phyloP scores from a whole-genome alignment of 2,113 vertebrate species.

The Cygnus buccinator region DNA sequence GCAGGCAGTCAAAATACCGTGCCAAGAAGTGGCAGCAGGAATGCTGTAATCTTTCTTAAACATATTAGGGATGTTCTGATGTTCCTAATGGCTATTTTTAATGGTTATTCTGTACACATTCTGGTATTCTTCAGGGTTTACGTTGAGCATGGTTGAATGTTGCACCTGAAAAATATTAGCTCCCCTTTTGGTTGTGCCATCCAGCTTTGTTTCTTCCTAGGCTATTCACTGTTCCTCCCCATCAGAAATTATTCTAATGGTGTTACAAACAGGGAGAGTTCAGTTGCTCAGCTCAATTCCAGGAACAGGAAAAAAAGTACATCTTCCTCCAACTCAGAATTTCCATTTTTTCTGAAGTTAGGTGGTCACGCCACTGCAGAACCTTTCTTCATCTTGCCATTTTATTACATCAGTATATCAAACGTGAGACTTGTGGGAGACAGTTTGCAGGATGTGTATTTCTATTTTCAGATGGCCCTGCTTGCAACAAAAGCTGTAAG shows the following conservation, averaged over 20 bases:
- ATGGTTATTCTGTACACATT: neutral
- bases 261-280: neutral
- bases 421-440: neutral
- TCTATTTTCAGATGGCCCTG: neutral
- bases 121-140: neutral
- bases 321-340: neutral
- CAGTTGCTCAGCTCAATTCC: neutral
- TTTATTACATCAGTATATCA: neutral
- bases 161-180: neutral
- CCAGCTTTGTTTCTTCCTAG: neutral
- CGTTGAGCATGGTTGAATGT: neutral
- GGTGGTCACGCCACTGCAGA: neutral
- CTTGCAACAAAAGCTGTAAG: neutral
- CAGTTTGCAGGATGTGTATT: neutral
- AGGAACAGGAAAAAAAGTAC: neutral
- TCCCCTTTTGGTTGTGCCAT: neutral
- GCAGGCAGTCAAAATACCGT: constrained; percentile 13
- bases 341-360: neutral
- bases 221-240: neutral
- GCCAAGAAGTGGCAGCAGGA: neutral
- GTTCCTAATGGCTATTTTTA: neutral
- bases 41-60: constrained; percentile 46
- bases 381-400: neutral
- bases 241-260: neutral
- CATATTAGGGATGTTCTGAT: neutral